Percentiles rank a stretch among this genome's conserved stretches.
These are phyloP conservation scores for Peromyscus californicus DNA, from an alignment of 2,113 vertebrate genomes.

Conservation along the genomic window DNA sequence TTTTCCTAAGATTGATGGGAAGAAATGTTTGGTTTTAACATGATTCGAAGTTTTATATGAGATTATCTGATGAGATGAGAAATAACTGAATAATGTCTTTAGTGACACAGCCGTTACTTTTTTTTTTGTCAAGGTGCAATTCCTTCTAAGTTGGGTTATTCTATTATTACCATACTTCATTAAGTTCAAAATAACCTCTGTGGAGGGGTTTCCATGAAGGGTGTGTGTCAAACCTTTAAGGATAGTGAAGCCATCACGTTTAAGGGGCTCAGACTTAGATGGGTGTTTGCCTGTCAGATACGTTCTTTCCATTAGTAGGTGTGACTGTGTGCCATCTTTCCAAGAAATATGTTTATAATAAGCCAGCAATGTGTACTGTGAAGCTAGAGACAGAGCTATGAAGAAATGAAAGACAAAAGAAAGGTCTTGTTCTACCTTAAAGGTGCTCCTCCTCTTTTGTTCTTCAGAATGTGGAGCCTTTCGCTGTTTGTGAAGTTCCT, in stretches of 20 bases:
- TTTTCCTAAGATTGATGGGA: neutral
- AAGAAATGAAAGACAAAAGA: neutral
- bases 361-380: neutral
- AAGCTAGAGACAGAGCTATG: neutral
- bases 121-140: neutral
- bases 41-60: neutral
- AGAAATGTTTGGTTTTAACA: neutral
- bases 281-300: neutral
- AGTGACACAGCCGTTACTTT: neutral
- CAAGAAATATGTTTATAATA: neutral
- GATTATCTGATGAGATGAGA: neutral
- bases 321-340: neutral
- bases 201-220: neutral
- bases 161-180: neutral
- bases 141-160: neutral
- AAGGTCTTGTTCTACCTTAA: neutral
- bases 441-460: neutral
- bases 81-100: neutral
- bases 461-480: neutral
- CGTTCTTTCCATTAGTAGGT: slow-evolving; percentile 12
- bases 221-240: neutral
- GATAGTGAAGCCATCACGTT: neutral
- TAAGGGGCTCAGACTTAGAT: neutral
- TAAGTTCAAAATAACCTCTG: slow-evolving; percentile 14
- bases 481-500: neutral